phyloP scores from a whole-genome alignment of 2,888 invertebrate genomes.

The Caenorhabditis sinica region DNA sequence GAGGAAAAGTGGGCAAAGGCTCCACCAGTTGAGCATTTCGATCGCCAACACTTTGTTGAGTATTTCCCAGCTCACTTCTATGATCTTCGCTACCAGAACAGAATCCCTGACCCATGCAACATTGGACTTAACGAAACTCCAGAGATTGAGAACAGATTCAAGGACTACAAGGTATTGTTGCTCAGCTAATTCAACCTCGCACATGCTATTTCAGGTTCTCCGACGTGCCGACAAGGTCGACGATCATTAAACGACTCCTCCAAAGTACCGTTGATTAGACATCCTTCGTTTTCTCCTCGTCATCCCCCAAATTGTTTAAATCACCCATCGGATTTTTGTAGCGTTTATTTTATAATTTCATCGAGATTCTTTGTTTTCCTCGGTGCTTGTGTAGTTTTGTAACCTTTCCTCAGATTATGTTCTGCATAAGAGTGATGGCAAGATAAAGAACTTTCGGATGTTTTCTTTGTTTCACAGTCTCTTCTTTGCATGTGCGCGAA shows the following conservation, averaged over 20 bases:
- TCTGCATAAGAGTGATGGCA: slow-evolving; percentile 51
- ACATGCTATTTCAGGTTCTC: slow-evolving; percentile 73
- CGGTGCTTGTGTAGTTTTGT: slow-evolving; percentile 46
- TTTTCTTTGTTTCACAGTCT: slow-evolving; percentile 9
- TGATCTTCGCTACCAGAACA: slow-evolving; percentile 81
- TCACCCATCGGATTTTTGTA: slow-evolving; percentile 40
- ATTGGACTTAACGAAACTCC: slow-evolving; percentile 80
- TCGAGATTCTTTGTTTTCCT: slow-evolving; percentile 51
- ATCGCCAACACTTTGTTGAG: slow-evolving; percentile 81
- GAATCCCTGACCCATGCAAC: slow-evolving; percentile 80
- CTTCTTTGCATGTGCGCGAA: slow-evolving; percentile 42
- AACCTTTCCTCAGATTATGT: slow-evolving; percentile 48
- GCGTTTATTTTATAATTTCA: slow-evolving; percentile 58
- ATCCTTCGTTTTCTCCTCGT: slow-evolving; percentile 32
- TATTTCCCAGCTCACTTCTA: slow-evolving; percentile 80
- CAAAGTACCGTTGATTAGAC: slow-evolving; percentile 52
- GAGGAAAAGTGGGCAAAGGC: slow-evolving; percentile 83
- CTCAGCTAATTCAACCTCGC: neutral
- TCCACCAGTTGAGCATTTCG: slow-evolving; percentile 83
- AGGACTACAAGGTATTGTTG: slow-evolving; percentile 79
- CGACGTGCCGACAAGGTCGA: slow-evolving; percentile 82
- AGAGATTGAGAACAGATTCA: slow-evolving; percentile 80
- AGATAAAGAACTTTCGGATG: slow-evolving; percentile 60
- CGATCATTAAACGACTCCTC: slow-evolving; percentile 75
- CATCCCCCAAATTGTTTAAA: slow-evolving; percentile 31